Conservation (phyloP, 2,888 invertebrate species). For the Tetragnatha montana region DNA sequence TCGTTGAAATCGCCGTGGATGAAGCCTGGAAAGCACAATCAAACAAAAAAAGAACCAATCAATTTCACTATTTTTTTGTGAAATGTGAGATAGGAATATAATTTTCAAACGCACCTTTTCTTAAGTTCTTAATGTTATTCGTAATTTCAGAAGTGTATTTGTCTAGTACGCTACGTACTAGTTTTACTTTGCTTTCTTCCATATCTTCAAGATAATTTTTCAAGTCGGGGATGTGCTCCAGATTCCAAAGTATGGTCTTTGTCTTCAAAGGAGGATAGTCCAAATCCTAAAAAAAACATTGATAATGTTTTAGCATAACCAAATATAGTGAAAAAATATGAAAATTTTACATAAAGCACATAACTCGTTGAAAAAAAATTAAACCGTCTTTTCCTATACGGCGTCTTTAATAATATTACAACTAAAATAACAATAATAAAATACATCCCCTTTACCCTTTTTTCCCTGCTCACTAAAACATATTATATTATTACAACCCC, state of each 20-base stretch:
- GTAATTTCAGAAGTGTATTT: constrained; percentile 83
- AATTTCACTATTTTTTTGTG: too few relatives aligned
- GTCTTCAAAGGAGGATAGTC: neutral
- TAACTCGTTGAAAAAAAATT: too few relatives aligned
- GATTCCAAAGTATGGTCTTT: constrained; percentile 39
- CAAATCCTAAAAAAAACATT: constrained; percentile 33
- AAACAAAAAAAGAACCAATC: too few relatives aligned
- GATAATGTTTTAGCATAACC: too few relatives aligned
- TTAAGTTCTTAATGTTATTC: constrained; percentile 80
- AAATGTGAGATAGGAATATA: neutral
- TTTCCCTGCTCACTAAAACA: too few relatives aligned
- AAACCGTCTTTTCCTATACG: too few relatives aligned
- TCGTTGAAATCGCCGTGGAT: constrained; percentile 96
- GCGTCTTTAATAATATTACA: too few relatives aligned
- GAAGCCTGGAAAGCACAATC: constrained; percentile 77
- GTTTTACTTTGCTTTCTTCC: constrained; percentile 79
- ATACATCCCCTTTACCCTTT: too few relatives aligned
- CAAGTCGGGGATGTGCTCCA: constrained; percentile 40
- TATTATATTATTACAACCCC: too few relatives aligned
- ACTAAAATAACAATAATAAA: too few relatives aligned
- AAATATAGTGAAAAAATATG: too few relatives aligned
- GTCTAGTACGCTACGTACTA: constrained; percentile 81
- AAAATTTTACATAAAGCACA: too few relatives aligned
- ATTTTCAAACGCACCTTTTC: constrained; percentile 73
- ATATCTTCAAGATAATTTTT: constrained; percentile 27